Evolutionary conservation across 2,888 invertebrate genomes (phyloP).

Genomic region (Diadegma fenestrale): DNA sequence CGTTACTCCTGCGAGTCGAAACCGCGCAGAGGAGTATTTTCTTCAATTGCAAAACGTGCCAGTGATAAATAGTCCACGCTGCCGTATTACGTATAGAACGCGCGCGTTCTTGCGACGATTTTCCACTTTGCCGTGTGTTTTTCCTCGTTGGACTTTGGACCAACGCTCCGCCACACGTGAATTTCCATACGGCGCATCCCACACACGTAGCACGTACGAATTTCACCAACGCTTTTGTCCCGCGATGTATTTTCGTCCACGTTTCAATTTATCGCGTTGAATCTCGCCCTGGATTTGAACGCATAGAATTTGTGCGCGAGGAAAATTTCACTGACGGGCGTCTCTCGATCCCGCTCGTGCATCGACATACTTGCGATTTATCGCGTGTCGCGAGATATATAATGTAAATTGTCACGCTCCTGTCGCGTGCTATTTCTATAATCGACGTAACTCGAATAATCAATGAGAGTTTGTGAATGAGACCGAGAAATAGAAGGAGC

Average conservation of each 20-base stretch:
- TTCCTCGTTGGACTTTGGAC: neutral
- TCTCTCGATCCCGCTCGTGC: neutral
- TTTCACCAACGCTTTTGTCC: no score
- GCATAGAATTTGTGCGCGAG: neutral
- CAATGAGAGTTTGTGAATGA: conserved; percentile 1
- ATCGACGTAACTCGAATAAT: conserved; percentile 23
- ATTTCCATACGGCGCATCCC: neutral
- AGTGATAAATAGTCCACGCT: conserved; percentile 16
- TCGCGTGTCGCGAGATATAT: conserved; percentile 38
- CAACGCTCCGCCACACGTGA: neutral
- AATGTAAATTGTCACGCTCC: conserved; percentile 33
- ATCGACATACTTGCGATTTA: conserved; percentile 14
- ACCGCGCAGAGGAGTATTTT: neutral
- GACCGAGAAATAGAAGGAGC: no score
- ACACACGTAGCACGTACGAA: no score
- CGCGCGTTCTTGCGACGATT: neutral
- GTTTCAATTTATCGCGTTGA: no score
- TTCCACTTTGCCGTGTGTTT: neutral
- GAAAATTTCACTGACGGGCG: neutral
- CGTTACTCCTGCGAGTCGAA: neutral
- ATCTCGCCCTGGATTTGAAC: neutral
- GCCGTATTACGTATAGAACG: neutral
- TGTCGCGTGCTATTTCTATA: conserved; percentile 43
- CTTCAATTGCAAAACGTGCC: neutral
- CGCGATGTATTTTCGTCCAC: no score